Evolutionary conservation across 23 tunicate species (phyloP), one percentile per base, ranked within the genome.

Genomic region (Ascidia mentula): DNA sequence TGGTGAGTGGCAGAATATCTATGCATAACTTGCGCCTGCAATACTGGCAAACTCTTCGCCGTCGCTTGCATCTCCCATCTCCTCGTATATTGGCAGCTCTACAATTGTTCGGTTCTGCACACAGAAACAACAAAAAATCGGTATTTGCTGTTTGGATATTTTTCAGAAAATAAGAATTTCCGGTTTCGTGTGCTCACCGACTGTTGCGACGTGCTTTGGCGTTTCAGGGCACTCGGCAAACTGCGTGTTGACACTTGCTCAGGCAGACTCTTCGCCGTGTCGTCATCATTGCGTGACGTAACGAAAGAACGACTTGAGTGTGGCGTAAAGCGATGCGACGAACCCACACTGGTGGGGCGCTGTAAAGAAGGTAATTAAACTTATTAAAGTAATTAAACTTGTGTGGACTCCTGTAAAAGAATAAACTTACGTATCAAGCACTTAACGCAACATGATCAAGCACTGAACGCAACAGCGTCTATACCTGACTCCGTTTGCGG

Each of bases 401-500:
- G 12, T 42, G 53, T 42, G 53, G 15, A 42, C 53, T 15, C 53
- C 53, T 42, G n/a, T n/a, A n/a, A n/a, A n/a, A n/a, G n/a, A n/a
- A n/a, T n/a, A n/a, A n/a, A n/a, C n/a, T n/a, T n/a, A n/a, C n/a
- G n/a, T n/a, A n/a, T n/a, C n/a, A n/a, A n/a, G n/a, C n/a, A n/a
- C n/a, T n/a, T n/a, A n/a, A n/a, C n/a, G 15, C 53, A 3, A 53
- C 28, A 3, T 53, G 65, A 5, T 20, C 13, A 53, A 9, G 13
- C 4, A 18, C 18, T 20, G 38, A 70, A 70, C 31, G 2, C 4
- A 74, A 74, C 7, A 26, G 1, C 35, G 60, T 31, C n/a, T n/a
- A 15, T 81, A 91, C 96, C 90, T 91, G 96, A 60, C 80, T 86
- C 38, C 88, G 69, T 80, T 91, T 91, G 59, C 83, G 45, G 0